Conservation (phyloP, 2,797 vertebrate genomes). For the Amniataba percoides region DNA sequence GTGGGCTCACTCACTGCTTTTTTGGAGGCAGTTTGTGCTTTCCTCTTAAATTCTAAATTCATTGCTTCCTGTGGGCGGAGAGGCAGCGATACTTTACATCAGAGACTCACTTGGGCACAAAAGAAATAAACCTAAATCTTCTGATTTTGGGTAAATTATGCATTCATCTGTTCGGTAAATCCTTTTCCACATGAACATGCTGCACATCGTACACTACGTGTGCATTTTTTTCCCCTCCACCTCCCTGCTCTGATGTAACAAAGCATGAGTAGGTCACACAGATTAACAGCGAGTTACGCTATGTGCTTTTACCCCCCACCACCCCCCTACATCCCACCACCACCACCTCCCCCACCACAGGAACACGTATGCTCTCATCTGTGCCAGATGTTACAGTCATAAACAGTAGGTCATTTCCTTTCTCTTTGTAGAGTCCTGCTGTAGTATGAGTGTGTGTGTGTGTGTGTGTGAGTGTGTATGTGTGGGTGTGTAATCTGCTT, state of each 20-base stretch:
- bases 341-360: slow-evolving; percentile 26
- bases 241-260: slow-evolving; percentile 43
- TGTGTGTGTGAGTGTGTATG: slow-evolving; percentile 31
- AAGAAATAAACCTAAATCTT: slow-evolving; percentile 9
- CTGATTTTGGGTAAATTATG: not conserved
- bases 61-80: not conserved
- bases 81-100: not conserved
- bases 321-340: no score
- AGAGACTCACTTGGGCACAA: not conserved
- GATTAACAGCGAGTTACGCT: slow-evolving; percentile 60
- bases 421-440: slow-evolving; percentile 45
- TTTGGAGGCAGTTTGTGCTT: not conserved
- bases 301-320: slow-evolving; percentile 19
- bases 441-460: slow-evolving; percentile 29
- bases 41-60: not conserved
- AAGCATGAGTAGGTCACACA: slow-evolving; percentile 47
- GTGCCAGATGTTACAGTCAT: slow-evolving; percentile 80
- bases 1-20: no score
- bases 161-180: not conserved
- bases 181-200: not conserved
- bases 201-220: not conserved
- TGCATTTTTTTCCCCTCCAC: slow-evolving; percentile 5
- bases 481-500: slow-evolving; percentile 41
- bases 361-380: slow-evolving; percentile 63
- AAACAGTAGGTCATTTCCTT: slow-evolving; percentile 72